These are phyloP conservation scores for Phymastichus coffea DNA, from an alignment of 1,140 invertebrate species.

Conservation along the genomic window DNA sequence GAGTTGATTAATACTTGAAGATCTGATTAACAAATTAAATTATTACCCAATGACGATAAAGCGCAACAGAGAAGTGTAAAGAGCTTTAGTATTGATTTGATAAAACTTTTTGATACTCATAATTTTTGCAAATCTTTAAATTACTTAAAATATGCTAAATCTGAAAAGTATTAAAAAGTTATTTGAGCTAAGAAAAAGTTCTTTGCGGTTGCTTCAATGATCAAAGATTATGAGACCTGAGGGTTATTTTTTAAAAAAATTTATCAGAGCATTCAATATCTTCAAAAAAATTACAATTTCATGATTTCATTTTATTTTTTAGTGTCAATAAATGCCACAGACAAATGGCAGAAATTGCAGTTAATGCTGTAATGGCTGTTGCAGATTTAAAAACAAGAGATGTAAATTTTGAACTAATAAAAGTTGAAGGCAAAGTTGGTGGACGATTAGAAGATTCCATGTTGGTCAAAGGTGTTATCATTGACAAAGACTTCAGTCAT, in stretches of 20 bases:
- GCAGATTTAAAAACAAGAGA: conserved; percentile 92
- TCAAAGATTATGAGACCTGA: conserved; percentile 56
- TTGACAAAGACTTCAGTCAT: conserved; percentile 99
- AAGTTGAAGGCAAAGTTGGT: conserved; percentile 97
- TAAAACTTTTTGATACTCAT: conserved; percentile 12
- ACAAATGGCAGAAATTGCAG: conserved; percentile 99
- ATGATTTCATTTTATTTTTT: conserved; percentile 29
- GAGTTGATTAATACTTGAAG: neutral
- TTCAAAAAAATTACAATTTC: conserved; percentile 9
- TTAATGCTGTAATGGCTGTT: conserved; percentile 91
- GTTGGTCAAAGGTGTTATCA: conserved; percentile 93
- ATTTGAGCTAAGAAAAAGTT: conserved; percentile 14
- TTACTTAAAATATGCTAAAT: conserved; percentile 2
- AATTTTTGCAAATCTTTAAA: neutral
- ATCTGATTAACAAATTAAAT: neutral
- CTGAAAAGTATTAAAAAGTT: too few species aligned
- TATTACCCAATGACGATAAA: conserved; percentile 24
- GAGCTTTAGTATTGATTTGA: conserved; percentile 13
- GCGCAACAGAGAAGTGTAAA: conserved; percentile 11
- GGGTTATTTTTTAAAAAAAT: conserved; percentile 21
- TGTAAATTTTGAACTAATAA: conserved; percentile 99
- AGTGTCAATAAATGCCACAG: conserved; percentile 84
- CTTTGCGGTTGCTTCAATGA: conserved; percentile 47
- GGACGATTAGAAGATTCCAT: conserved; percentile 96
- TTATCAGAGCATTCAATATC: neutral